Evolutionary conservation across 2,113 vertebrate genomes (phyloP).

Genomic region (Onychostruthus taczanowskii): DNA sequence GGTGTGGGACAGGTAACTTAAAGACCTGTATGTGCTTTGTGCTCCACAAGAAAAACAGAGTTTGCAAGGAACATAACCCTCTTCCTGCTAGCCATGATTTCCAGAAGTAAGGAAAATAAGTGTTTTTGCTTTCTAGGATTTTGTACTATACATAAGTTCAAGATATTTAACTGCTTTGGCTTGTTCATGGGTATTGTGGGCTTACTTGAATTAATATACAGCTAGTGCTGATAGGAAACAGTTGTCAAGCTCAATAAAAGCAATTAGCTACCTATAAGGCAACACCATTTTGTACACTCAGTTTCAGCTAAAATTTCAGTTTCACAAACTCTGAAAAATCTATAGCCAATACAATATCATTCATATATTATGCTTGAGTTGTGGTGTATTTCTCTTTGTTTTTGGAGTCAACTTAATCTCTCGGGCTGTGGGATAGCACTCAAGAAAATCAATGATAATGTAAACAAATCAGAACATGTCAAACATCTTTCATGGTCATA

Average conservation of each 20-base stretch:
- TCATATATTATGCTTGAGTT: not conserved
- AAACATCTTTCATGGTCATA: not conserved
- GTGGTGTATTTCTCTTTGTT: not conserved
- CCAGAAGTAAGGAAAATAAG: not conserved
- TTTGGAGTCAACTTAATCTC: accelerated
- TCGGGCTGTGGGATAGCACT: not conserved
- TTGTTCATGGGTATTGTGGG: not conserved
- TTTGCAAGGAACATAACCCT: not conserved
- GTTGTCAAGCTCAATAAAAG: not conserved
- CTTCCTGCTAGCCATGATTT: not conserved
- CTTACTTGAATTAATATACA: not conserved
- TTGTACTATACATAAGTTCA: not conserved
- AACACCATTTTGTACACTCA: not conserved
- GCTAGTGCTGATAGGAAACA: not conserved
- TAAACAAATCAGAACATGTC: not conserved
- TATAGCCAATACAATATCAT: not conserved
- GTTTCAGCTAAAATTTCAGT: slow-evolving; percentile 15
- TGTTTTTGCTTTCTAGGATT: not conserved
- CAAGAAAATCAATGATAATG: not conserved
- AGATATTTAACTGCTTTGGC: not conserved
- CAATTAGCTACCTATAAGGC: not conserved
- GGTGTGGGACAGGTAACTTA: not conserved
- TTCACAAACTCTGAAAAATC: not conserved
- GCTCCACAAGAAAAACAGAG: not conserved
- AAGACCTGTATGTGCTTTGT: not conserved